Conservation (phyloP, 2,888 invertebrate species). For the Heliconius ethilla region DNA sequence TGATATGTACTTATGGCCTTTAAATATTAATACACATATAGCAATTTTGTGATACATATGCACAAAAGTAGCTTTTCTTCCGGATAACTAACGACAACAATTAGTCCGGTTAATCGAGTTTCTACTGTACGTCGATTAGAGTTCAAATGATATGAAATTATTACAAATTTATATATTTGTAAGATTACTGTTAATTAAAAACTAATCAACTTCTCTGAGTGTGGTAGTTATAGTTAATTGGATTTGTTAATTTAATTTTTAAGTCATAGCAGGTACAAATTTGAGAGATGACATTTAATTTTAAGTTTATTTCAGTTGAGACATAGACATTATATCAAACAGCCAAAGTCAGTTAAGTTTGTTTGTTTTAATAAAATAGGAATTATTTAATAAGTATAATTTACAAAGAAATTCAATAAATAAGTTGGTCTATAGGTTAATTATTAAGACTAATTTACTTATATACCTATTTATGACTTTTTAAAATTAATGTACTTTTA, state of each 20-base stretch:
- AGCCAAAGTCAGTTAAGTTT: background rate
- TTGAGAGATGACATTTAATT: background rate
- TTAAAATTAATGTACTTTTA: background rate
- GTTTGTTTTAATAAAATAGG: background rate
- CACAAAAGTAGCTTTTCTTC: no score
- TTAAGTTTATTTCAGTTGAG: background rate
- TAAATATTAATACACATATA: no score
- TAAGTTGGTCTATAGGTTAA: background rate
- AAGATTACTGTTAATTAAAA: background rate
- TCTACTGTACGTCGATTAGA: background rate
- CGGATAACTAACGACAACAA: no score
- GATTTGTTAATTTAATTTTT: no score
- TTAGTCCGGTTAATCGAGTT: no score
- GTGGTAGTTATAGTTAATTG: background rate
- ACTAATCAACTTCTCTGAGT: background rate
- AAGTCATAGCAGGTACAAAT: background rate
- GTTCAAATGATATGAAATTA: background rate
- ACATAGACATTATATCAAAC: background rate
- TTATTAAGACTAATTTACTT: background rate
- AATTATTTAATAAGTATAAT: background rate
- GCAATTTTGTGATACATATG: no score
- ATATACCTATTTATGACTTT: background rate
- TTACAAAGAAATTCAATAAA: background rate
- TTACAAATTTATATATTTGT: background rate
- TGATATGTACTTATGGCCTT: no score